These are phyloP conservation scores for Montipora sp. DNA, from an alignment of 64 coral and sea anemone species.

Conservation along the genomic window DNA sequence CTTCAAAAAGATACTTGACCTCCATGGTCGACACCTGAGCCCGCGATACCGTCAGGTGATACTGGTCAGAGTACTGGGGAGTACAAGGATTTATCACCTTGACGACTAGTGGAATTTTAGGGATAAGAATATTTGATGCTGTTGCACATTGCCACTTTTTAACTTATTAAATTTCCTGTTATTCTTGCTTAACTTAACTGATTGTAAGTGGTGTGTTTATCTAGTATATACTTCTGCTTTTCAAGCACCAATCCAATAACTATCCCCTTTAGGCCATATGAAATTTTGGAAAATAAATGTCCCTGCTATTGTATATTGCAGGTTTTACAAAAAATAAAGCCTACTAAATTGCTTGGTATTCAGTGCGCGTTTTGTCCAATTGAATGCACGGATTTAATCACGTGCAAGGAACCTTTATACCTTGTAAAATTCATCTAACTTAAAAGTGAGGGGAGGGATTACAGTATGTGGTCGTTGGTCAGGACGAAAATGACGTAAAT, in stretches of 20 bases:
- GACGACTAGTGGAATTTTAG: slow-evolving; percentile 10
- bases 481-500: not conserved
- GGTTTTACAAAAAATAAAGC: not conserved
- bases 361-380: not conserved
- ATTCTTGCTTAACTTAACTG: slow-evolving; percentile 2
- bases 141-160: not conserved
- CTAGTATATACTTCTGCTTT: slow-evolving; percentile 11
- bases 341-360: slow-evolving; percentile 5
- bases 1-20: no score
- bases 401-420: no score
- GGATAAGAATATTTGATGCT: not conserved
- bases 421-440: slow-evolving; percentile 7
- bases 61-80: not conserved
- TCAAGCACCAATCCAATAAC: slow-evolving; percentile 6
- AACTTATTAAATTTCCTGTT: not conserved
- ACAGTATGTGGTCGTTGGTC: not conserved
- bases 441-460: not conserved
- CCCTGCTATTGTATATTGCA: slow-evolving; percentile 3
- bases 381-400: not conserved
- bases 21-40: no score
- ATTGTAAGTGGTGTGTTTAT: slow-evolving; percentile 15
- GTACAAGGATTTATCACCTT: slow-evolving; percentile 14
- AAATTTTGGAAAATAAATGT: slow-evolving; percentile 8
- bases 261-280: not conserved
- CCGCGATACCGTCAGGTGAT: no score